Percentiles rank a stretch among this genome's conserved stretches.
These are phyloP conservation scores for Embiotoca jacksoni DNA, from an alignment of 2,113 vertebrate genomes.

Conservation along the genomic window DNA sequence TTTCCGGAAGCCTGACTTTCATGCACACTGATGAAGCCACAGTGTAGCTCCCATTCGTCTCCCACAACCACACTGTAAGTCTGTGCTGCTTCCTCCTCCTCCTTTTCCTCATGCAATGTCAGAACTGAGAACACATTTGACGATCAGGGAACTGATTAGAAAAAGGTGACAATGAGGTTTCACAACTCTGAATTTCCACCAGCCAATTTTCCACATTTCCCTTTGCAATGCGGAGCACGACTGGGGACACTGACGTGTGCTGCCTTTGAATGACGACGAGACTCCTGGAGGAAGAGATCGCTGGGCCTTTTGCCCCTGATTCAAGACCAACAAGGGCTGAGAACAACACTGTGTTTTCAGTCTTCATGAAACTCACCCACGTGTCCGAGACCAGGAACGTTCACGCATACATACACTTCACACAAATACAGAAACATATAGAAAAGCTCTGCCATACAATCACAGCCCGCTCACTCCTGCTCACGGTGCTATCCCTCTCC, in stretches of 20 bases:
- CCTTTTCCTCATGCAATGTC: constrained; percentile 58
- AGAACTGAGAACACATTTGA: constrained; percentile 75
- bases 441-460: constrained; percentile 41
- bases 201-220: constrained; percentile 73
- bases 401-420: constrained; percentile 64
- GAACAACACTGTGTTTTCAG: constrained; percentile 42
- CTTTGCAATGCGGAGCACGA: constrained; percentile 62
- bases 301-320: constrained; percentile 48
- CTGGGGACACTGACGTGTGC: constrained; percentile 59
- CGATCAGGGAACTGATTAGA: constrained; percentile 84
- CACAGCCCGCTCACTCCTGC: constrained; percentile 59
- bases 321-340: constrained; percentile 36
- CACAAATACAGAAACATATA: constrained; percentile 52
- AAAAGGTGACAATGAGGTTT: constrained; percentile 89
- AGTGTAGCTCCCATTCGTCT: constrained; percentile 39
- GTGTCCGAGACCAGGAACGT: constrained; percentile 53
- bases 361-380: constrained; percentile 29
- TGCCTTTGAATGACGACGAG: constrained; percentile 67
- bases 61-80: constrained; percentile 41
- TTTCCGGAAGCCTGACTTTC: constrained; percentile 81
- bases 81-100: constrained; percentile 44
- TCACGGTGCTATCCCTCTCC: constrained; percentile 69
- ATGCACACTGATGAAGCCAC: constrained; percentile 79
- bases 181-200: constrained; percentile 73
- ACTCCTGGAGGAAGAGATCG: constrained; percentile 33